Evolutionary conservation across 2,888 invertebrate species (phyloP), one percentile per base, ranked within the genome.

Genomic region (Orthosia gothica): DNA sequence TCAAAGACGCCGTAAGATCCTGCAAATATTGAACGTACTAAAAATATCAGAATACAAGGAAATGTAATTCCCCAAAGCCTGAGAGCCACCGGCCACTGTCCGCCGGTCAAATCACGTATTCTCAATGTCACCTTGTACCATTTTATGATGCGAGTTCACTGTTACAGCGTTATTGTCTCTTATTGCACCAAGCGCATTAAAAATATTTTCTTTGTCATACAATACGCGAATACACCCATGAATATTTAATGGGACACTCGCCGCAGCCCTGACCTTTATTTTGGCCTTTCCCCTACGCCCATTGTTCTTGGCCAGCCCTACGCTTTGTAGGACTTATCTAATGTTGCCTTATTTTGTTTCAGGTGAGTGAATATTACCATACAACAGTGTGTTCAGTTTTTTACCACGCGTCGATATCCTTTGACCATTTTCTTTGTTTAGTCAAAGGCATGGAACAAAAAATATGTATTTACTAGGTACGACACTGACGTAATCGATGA

Each of bases 241-340:
- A 94, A 95, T 95, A 94, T 94, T 92, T 94, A 94, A 94, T 94
- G 91, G 89, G 86, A 88, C 88, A 88, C 89, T 88, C 89, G 89
- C 89, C 90, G 84, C 88, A 92, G 87, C 91, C 93, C 86, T 92
- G 95, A 95, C 95, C 95, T 95, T 95, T 94, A 93, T 94, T 94
- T 94, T 93, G 89, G 93, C 92, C 93, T 94, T 94, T 92, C 91
- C 91, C 90, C 91, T 88, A 83, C 87, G 89, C 86, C 92, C 89
- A 93, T 95, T 95, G 94, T 95, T 95, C 93, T 90, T 84, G 79
- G 78, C 82, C 84, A 85, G 83, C 88, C 85, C 82, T 82, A 84
- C 67, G 89, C 88, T 88, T 89, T 70, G 66, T 77, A 57, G 57
- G 57, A 82, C 91, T 91, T 92, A 93, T 93, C 94, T 94, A 93